Percentiles rank a stretch among this genome's conserved stretches.
Evolutionary conservation across 2,113 vertebrate species (phyloP).

Genomic region (Hippocampus mohnikei): DNA sequence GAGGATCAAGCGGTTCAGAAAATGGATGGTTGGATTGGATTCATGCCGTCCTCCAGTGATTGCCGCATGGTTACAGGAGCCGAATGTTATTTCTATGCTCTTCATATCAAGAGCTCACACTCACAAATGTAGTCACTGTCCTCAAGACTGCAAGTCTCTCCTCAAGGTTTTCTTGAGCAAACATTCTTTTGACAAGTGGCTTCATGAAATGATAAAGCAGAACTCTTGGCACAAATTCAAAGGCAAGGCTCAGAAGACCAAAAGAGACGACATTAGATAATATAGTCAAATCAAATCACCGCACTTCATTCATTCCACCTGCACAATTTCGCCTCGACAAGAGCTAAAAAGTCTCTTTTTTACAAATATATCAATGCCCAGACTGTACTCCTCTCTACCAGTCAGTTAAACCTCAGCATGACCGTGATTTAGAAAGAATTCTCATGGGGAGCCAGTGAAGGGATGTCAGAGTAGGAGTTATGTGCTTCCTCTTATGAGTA

Average conservation of each 20-base stretch:
- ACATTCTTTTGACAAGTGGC: constrained; percentile 7
- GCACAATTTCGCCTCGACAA: neutral
- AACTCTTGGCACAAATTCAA: constrained; percentile 24
- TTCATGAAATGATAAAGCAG: constrained; percentile 28
- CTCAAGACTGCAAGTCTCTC: constrained; percentile 12
- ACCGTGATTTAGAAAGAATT: too few relatives aligned
- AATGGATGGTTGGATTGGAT: neutral
- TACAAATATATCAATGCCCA: neutral
- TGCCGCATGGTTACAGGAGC: constrained; percentile 22
- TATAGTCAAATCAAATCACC: neutral
- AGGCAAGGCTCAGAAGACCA: constrained; percentile 2
- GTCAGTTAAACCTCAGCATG: too few relatives aligned
- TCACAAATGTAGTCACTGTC: neutral
- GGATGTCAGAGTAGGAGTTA: too few relatives aligned
- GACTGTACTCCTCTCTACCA: neutral
- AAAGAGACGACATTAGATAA: neutral
- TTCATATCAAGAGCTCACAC: constrained; percentile 6
- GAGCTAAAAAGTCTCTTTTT: too few relatives aligned
- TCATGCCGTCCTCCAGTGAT: constrained; percentile 7
- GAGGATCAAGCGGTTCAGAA: too few relatives aligned
- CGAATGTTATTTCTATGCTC: constrained; percentile 10
- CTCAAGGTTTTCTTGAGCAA: constrained; percentile 16
- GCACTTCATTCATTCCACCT: neutral
- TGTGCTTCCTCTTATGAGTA: too few relatives aligned
- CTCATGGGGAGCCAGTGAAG: too few relatives aligned